Evolutionary conservation across 2,113 vertebrate genomes (phyloP).

Genomic region (Chlorocebus sabaeus): DNA sequence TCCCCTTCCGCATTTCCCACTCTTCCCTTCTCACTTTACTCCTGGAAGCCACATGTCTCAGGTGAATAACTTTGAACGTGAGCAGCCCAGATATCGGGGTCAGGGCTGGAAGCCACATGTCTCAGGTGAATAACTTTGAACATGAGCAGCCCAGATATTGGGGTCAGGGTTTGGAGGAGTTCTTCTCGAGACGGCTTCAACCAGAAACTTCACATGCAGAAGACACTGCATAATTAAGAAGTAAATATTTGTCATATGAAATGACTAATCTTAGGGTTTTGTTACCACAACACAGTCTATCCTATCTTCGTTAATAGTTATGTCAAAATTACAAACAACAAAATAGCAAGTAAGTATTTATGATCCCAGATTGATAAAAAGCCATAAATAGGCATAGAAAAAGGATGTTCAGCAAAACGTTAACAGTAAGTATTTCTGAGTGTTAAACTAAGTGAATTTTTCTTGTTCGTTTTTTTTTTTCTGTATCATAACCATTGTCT

Average conservation of each 20-base stretch:
- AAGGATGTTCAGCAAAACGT: neutral
- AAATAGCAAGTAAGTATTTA: neutral
- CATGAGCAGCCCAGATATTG: rapidly evolving
- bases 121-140: neutral
- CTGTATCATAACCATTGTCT: neutral
- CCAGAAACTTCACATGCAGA: neutral
- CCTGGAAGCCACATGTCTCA: rapidly evolving
- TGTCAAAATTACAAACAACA: neutral
- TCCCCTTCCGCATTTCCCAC: neutral
- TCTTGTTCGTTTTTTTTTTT: neutral
- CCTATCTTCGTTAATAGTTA: neutral
- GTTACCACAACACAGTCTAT: neutral
- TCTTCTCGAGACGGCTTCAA: neutral
- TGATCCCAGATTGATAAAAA: neutral
- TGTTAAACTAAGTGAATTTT: neutral
- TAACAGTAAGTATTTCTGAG: no score
- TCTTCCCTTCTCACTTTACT: no score
- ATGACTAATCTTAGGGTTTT: neutral
- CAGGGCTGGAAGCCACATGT: rapidly evolving
- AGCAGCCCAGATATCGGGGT: neutral
- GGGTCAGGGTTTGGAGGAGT: neutral
- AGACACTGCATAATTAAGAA: neutral
- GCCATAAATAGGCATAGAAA: neutral
- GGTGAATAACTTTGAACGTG: rapidly evolving
- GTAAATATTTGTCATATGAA: neutral